Conservation (phyloP, 2,888 invertebrate genomes). For the Caenorhabditis virilis region DNA sequence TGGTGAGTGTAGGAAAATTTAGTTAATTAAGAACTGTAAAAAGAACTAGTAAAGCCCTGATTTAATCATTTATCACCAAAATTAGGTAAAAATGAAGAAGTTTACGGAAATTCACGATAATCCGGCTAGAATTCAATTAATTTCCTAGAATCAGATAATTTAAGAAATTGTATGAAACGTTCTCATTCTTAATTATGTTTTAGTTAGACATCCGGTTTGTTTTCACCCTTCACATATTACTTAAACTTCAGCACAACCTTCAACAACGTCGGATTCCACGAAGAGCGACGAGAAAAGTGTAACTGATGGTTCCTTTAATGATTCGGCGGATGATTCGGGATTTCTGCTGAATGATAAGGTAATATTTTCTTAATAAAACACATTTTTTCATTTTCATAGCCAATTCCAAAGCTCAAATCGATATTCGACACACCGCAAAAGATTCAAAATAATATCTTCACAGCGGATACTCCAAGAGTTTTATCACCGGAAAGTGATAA, state of each 20-base stretch:
- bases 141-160: too few species aligned
- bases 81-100: too few species aligned
- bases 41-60: too few species aligned
- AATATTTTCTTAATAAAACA: not conserved
- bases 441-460: not conserved
- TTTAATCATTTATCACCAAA: too few species aligned
- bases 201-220: too few species aligned
- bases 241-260: not conserved
- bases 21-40: not conserved
- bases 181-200: too few species aligned
- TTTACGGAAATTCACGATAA: too few species aligned
- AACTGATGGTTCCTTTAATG: conserved; percentile 1
- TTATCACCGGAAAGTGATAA: too few species aligned
- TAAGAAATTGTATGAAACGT: too few species aligned
- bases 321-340: conserved; percentile 23
- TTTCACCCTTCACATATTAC: not conserved
- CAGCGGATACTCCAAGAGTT: conserved; percentile 2
- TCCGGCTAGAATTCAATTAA: too few species aligned
- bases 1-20: not conserved
- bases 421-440: conserved; percentile 10
- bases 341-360: conserved; percentile 21
- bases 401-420: conserved; percentile 9
- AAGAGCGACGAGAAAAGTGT: not conserved
- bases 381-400: conserved; percentile 4
- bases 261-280: too few species aligned